A percentile compares a stretch with the other conserved stretches of the same genome.
Evolutionary conservation across 2,888 invertebrate species (phyloP).

Genomic region (Aspidapion aeneum): DNA sequence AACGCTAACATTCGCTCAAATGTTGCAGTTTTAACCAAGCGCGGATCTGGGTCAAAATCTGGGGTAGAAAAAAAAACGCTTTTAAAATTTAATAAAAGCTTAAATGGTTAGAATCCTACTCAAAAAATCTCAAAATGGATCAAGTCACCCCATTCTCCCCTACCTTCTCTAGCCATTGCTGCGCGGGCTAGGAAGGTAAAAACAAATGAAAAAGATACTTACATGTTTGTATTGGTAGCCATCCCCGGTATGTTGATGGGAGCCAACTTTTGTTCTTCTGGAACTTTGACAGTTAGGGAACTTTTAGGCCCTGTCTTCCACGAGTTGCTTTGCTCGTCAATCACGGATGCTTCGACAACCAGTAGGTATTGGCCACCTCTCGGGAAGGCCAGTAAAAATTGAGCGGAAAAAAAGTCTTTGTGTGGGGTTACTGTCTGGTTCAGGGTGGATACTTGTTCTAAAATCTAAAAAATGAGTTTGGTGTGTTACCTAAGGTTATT

Average conservation of each 20-base stretch:
- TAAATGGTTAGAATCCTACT: no score
- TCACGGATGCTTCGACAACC: constrained; percentile 78
- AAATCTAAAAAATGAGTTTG: constrained; percentile 37
- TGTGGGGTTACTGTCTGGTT: constrained; percentile 85
- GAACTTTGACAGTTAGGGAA: constrained; percentile 70
- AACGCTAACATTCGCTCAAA: no score
- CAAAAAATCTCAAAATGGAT: no score
- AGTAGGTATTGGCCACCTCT: constrained; percentile 69
- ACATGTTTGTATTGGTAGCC: constrained; percentile 45
- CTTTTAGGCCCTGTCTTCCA: constrained; percentile 91
- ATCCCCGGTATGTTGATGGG: constrained; percentile 46
- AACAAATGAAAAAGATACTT: constrained; percentile 29
- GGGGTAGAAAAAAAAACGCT: no score
- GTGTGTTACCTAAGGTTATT: not conserved
- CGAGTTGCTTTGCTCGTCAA: constrained; percentile 77
- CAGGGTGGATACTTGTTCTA: constrained; percentile 49
- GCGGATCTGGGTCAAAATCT: no score
- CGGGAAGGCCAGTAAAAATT: constrained; percentile 77
- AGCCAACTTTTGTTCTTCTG: constrained; percentile 55
- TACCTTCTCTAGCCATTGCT: no score
- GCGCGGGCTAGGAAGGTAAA: no score
- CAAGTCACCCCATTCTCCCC: no score
- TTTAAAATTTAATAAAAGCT: no score
- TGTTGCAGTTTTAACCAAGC: no score
- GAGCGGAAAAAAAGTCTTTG: constrained; percentile 91